Evolutionary conservation across 2,113 vertebrate species (phyloP).

Genomic region (Mesitornis unicolor): DNA sequence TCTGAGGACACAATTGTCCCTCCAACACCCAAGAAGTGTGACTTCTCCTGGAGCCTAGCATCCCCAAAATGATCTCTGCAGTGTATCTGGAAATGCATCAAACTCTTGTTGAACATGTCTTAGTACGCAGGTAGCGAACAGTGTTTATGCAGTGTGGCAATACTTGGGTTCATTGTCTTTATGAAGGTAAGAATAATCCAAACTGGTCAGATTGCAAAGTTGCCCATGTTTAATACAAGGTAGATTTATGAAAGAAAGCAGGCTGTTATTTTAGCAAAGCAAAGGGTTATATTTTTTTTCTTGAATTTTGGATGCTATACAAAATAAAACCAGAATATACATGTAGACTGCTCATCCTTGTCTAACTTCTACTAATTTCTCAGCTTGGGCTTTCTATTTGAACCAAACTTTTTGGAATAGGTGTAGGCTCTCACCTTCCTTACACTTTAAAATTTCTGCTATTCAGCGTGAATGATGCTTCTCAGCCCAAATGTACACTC

Average conservation of each 20-base stretch:
- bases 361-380: neutral
- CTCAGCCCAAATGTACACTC: neutral
- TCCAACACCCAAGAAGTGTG: neutral
- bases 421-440: neutral
- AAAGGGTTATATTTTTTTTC: neutral
- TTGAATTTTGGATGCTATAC: neutral
- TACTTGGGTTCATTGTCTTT: neutral
- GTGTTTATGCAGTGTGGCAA: neutral
- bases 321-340: neutral
- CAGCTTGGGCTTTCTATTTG: neutral
- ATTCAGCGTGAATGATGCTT: neutral
- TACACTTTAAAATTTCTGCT: neutral
- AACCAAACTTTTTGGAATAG: neutral
- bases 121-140: neutral
- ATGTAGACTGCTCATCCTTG: neutral
- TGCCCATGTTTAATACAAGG: neutral
- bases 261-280: neutral
- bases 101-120: neutral
- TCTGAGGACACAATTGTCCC: neutral
- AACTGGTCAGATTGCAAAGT: neutral
- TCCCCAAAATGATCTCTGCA: neutral
- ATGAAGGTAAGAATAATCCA: neutral
- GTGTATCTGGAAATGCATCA: neutral
- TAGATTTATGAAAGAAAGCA: neutral
- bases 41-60: neutral